Evolutionary conservation across 2,113 vertebrate genomes (phyloP), one percentile per base, ranked within the genome.

Genomic region (Hippocampus zosterae): DNA sequence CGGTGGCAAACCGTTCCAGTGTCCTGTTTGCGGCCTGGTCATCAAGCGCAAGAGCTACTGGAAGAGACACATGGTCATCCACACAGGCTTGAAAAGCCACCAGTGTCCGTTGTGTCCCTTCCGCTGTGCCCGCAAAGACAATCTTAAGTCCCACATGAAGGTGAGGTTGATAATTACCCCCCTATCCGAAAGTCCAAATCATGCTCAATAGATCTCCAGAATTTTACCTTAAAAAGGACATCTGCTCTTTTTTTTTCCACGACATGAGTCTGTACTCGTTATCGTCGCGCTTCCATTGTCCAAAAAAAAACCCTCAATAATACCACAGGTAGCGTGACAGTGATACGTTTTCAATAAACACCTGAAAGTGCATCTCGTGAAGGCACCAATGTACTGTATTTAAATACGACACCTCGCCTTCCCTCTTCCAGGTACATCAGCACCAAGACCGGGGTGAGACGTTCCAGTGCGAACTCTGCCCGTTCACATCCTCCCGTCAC

Each of bases 81-180:
- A 99, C 89, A 99, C 97, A 40, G 97, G 97, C 87, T 91, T 99
- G 87, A 99, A 99, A 92, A 99, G 97, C 86, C 97, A 99, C 88
- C 96, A 99, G 89, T 99, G 97, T 88, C 96, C 97, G 0, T 90
- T 99, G 80, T 99, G 97, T 89, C 97, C 97, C 13, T 99, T 99
- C 89, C 96, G 97, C 75, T 99, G 97, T 86, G 97, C 97, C 88
- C 97, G 97, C 92, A 98, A 99, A 96, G 97, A 99, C 95, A 99
- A 99, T 98, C 96, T 99, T 82, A 99, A 99, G 93, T 99, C 97
- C 85, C 97, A 99, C 88, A 99, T 99, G 97, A 99, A 99, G 97
- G 97, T 99, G 92, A 94, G 19, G 18, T 50, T 50, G 48, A 50
- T 50, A 18, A 6, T 23, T 23, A 23, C 52, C 21, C 8, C 19